Percentiles rank a stretch among this genome's conserved stretches.
Conservation (phyloP, 2,888 invertebrate genomes). For the Notodromas monacha region DNA sequence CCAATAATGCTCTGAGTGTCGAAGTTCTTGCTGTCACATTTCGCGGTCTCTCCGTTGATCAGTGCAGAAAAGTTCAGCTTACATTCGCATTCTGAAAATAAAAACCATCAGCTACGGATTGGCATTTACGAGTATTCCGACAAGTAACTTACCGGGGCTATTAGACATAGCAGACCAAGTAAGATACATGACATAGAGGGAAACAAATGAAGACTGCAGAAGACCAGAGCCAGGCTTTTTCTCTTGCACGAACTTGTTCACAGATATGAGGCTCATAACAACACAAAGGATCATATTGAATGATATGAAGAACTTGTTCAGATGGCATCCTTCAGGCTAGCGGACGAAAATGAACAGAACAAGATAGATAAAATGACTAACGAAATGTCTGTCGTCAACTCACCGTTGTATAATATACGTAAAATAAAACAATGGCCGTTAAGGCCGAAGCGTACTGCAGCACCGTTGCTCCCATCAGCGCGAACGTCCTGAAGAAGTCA, state of each 20-base stretch:
- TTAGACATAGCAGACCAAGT: constrained; percentile 96
- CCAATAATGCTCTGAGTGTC: constrained; percentile 72
- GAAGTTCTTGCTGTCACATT: no score
- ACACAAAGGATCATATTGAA: constrained; percentile 70
- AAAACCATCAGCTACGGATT: no score
- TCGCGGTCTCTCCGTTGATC: no score
- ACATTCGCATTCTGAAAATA: constrained; percentile 34
- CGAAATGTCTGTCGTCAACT: no score
- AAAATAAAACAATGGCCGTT: constrained; percentile 48
- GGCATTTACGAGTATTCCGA: no score
- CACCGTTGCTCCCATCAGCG: constrained; percentile 46
- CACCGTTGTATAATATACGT: constrained; percentile 76
- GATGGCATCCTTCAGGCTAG: constrained; percentile 35
- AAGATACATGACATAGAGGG: constrained; percentile 73
- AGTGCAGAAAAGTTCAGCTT: constrained; percentile 36
- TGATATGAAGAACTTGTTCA: constrained; percentile 89
- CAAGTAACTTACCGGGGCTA: no score
- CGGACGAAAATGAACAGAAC: no score
- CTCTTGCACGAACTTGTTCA: constrained; percentile 72
- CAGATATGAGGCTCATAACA: constrained; percentile 45
- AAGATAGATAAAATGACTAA: no score
- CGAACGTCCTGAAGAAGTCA: no score
- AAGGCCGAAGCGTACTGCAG: constrained; percentile 45
- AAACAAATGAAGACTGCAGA: constrained; percentile 60
- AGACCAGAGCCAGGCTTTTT: constrained; percentile 66